Base-by-base conservation (phyloP, 2,888 invertebrate species). In the Sisyra nigra region DNA sequence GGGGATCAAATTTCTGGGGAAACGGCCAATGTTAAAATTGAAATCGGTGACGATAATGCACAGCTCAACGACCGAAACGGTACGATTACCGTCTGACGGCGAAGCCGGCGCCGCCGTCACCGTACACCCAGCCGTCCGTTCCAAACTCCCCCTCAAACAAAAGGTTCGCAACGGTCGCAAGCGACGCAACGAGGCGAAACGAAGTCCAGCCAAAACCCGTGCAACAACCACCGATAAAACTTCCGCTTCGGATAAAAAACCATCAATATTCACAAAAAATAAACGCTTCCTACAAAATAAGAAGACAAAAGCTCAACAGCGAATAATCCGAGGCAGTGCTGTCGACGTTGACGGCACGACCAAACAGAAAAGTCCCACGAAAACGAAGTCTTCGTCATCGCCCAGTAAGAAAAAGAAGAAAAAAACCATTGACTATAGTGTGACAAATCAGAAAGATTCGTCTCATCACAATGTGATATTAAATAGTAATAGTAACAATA, bases 11-110 rank as follows among this genome's bases (percentile, higher is more conserved):
- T 71, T 84, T 55, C 70, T 87, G 55, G 83, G 86, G 55, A 88
- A 87, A 54, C 73, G 76, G 49, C 74, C 78, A 49, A 80, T 81
- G 63, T 72, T 79, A 61, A 86, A 88, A 64, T 70, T 85, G 54
- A 86, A 87, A 63, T 81, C 84, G 14, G 79, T 88, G 52, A 88
- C 88, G 53, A 87, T 88, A 60, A 84, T 88, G 57, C 88, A 88
- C 71, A 86, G 84, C 58, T 84, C 87, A 52, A 83, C 87, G 45
- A 86, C 87, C 46, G 88, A 88, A 67, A 86, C 87, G 49, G 87
- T 87, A 49, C 76, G 87, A 18, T 66, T 87, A 51, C 85, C 86
- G 34, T 66, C 69, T 44, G 71, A 70, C 47, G 82, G 80, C 47
- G 77, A 82, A 48, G 74, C 74, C 49, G 78, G 76, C 6, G 57